Evolutionary conservation across 2,797 vertebrate genomes (phyloP).

Genomic region (Myoxocephalus aenaeus): DNA sequence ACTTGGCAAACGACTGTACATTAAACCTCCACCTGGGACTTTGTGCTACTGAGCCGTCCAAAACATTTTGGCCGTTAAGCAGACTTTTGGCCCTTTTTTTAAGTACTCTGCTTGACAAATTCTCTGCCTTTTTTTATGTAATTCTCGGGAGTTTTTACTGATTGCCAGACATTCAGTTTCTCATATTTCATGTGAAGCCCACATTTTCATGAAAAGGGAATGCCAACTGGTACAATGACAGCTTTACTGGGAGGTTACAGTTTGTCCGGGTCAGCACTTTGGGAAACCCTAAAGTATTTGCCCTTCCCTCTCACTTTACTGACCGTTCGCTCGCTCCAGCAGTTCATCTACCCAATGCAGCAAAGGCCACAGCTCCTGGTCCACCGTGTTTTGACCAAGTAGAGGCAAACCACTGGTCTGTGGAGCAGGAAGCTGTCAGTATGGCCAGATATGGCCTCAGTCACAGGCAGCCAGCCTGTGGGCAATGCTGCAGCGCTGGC

Average conservation of each 20-base stretch:
- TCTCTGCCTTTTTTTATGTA: background rate
- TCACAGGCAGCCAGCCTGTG: constrained; percentile 64
- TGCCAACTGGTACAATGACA: constrained; percentile 6
- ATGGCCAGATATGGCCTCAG: constrained; percentile 80
- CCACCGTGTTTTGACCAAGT: constrained; percentile 84
- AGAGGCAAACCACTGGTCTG: constrained; percentile 80
- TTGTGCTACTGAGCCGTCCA: background rate
- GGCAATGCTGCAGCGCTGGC: constrained; percentile 61
- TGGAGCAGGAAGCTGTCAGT: constrained; percentile 73
- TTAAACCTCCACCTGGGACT: constrained; percentile 16
- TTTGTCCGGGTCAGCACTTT: constrained; percentile 48
- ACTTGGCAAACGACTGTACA: constrained; percentile 26
- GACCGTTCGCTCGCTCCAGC: constrained; percentile 56
- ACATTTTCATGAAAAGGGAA: constrained; percentile 21
- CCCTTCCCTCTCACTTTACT: constrained; percentile 63
- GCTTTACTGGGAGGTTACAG: constrained; percentile 21
- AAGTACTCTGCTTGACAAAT: background rate
- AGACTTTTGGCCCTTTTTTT: background rate
- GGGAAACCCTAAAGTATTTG: constrained; percentile 44
- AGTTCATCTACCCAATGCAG: constrained; percentile 70
- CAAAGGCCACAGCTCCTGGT: constrained; percentile 66
- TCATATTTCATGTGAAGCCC: constrained; percentile 9
- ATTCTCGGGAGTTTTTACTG: constrained; percentile 13
- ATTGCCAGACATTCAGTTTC: constrained; percentile 14
- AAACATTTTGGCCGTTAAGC: constrained; percentile 1